Percentiles rank a stretch among this genome's conserved stretches.
These are phyloP conservation scores for Sakesphorus luctuosus DNA, from an alignment of 2,113 vertebrate genomes.

Conservation along the genomic window DNA sequence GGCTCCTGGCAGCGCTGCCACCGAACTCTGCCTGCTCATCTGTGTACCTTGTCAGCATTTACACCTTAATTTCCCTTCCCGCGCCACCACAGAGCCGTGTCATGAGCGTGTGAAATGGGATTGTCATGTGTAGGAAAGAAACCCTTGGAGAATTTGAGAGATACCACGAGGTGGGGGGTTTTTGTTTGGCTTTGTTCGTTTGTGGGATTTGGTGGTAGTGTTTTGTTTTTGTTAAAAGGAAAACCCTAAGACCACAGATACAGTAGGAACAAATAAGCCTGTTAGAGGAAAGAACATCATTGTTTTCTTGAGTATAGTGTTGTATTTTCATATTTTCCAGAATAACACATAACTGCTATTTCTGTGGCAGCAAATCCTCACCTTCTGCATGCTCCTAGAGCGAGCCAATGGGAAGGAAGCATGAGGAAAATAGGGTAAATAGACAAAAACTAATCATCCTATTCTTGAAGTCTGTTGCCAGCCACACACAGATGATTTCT, in stretches of 20 bases:
- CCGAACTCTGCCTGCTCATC: neutral
- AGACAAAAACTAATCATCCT: constrained; percentile 58
- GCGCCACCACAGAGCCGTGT: neutral
- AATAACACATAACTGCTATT: neutral
- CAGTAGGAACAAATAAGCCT: neutral
- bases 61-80: neutral
- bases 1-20: neutral
- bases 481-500: constrained; percentile 18
- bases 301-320: neutral
- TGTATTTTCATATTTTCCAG: neutral
- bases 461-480: constrained; percentile 62
- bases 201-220: neutral
- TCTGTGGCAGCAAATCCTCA: constrained; percentile 46
- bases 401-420: constrained; percentile 52
- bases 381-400: constrained; percentile 6
- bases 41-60: neutral
- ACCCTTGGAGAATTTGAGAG: neutral
- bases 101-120: neutral
- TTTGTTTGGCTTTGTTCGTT: neutral
- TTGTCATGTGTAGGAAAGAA: neutral
- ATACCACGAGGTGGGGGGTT: neutral
- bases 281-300: neutral
- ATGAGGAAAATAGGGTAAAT: constrained; percentile 52
- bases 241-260: neutral
- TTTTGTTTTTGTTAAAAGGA: neutral